Evolutionary conservation across 64 coral and sea anemone species (phyloP), one percentile per base, ranked within the genome.

Genomic region (Actinia tenebrosa): DNA sequence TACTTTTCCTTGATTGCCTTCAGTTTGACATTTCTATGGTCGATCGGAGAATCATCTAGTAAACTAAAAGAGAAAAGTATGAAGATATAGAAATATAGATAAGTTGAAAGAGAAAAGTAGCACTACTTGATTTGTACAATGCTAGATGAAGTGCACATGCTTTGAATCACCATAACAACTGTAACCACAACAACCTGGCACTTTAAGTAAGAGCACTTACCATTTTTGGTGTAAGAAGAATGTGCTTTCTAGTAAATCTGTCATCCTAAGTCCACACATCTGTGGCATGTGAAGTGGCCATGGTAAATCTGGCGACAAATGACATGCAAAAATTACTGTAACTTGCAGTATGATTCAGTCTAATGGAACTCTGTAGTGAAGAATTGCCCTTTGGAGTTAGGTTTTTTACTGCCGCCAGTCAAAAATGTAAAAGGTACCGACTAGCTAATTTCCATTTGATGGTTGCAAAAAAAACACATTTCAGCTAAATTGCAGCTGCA

Each of bases 1-100:
- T 92, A 95, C 94, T 91, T 95, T 86, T 95, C 90, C 80, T 95
- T 95, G 53, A 95, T 92, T 19, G 94, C 94, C 80, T 95, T 95
- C 59, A 95, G 83, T 44, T 95, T 95, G 10, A 95, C 94, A 89
- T 95, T 95, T 89, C 94, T 89, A 78, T 95, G 94, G 72, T 95
- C 94, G 45, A 87, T 89, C 56, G 91, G 87, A 44, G 84, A 89
- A 56, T 95, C 94, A 44, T 95, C 94, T 83, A 92, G 78, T 54
- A 95, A 71, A 83, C 94, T 95, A 64, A 8, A 94, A 94, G 53
- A 78, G 8, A 85, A 66, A 44, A 84, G 52, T 2, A 62, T n/a
- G n/a, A n/a, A n/a, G n/a, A n/a, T n/a, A n/a, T n/a, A n/a, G n/a
- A n/a, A n/a, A n/a, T n/a, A n/a, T n/a, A n/a, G n/a, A n/a, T n/a